Conservation (phyloP, 2,797 vertebrate species). For the Sebastolobus altivelis region DNA sequence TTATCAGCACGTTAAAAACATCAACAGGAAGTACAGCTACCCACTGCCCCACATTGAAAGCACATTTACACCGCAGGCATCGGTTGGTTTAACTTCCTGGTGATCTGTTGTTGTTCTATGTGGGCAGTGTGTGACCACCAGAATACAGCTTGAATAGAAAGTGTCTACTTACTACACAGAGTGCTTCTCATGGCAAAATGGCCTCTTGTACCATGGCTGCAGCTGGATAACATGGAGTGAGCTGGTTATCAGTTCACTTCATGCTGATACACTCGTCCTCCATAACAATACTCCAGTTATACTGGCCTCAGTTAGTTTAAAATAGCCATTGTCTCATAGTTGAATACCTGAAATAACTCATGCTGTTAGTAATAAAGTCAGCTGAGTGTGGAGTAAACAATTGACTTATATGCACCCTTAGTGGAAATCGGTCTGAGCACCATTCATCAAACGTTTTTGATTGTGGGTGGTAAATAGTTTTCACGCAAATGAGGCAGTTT, state of each 20-base stretch:
- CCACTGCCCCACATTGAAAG: constrained; percentile 44
- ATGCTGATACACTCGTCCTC: neutral
- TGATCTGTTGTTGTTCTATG: constrained; percentile 37
- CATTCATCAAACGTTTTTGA: neutral
- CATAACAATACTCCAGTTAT: neutral
- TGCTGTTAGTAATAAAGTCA: neutral
- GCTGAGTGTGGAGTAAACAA: neutral
- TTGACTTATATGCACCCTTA: neutral
- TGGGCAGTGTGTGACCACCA: constrained; percentile 20
- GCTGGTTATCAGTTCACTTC: neutral
- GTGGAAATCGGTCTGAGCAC: neutral
- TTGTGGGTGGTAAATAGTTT: neutral
- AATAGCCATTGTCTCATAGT: neutral
- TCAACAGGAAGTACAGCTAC: constrained; percentile 64
- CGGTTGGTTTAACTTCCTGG: constrained; percentile 44
- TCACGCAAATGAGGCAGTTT: neutral
- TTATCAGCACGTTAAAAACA: constrained; percentile 27
- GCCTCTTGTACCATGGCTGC: neutral
- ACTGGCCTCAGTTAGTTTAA: neutral
- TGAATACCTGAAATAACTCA: neutral
- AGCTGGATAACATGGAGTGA: neutral
- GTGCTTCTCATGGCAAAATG: neutral
- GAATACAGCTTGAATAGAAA: constrained; percentile 19
- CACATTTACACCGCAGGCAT: constrained; percentile 25
- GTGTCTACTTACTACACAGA: neutral